phyloP scores from a whole-genome alignment of 2,797 vertebrate species.

The Bradypodion ventrale region DNA sequence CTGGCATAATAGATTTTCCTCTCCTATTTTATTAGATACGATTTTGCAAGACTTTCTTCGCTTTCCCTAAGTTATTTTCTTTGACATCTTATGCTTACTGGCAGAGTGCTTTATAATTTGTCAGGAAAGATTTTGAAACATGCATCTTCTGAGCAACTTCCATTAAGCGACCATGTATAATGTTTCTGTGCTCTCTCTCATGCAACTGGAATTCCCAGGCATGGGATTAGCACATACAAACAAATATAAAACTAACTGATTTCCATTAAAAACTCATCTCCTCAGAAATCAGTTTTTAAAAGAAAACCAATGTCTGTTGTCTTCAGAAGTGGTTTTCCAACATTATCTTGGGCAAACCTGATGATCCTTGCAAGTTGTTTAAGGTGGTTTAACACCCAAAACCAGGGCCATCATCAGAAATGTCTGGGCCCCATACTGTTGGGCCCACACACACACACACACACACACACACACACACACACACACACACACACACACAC shows the following conservation, averaged over 20 bases:
- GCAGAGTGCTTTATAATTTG: slow-evolving; percentile 54
- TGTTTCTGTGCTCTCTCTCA: neutral
- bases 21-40: slow-evolving; percentile 70
- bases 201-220: slow-evolving; percentile 8
- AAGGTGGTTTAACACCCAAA: too few relatives aligned
- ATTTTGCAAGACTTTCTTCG: slow-evolving; percentile 73
- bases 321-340: slow-evolving; percentile 23
- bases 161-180: slow-evolving; percentile 14
- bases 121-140: slow-evolving; percentile 22
- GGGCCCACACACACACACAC: too few relatives aligned
- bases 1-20: slow-evolving; percentile 72
- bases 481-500: too few relatives aligned
- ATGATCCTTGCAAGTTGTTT: too few relatives aligned
- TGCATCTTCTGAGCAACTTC: slow-evolving; percentile 27
- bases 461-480: too few relatives aligned
- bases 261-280: neutral
- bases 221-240: neutral
- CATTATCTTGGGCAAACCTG: neutral
- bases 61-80: slow-evolving; percentile 66
- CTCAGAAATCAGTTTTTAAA: slow-evolving; percentile 32
- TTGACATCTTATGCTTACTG: slow-evolving; percentile 55
- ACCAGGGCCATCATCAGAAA: too few relatives aligned
- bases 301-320: slow-evolving; percentile 38
- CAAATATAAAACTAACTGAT: too few relatives aligned
- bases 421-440: too few relatives aligned